Evolutionary conservation across 1,140 invertebrate genomes (phyloP), one percentile per base, ranked within the genome.

Genomic region (Aphelenchoides fujianensis): DNA sequence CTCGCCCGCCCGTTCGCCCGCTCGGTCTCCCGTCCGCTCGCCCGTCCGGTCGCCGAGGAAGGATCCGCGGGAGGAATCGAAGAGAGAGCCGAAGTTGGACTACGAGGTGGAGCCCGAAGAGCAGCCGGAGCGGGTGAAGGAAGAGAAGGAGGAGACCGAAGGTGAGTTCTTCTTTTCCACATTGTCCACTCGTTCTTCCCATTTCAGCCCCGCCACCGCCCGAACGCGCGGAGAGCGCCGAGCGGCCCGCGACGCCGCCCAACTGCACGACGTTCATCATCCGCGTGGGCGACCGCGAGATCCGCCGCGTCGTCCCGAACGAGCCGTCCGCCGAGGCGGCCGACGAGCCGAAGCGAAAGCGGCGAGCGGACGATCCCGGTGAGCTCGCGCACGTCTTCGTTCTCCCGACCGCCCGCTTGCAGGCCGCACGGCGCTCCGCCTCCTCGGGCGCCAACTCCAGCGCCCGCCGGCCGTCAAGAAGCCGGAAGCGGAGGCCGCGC

Each of bases 331-430:
- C 32, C 63, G 53, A 16, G 31, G 32, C n/a, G 12, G 1, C 9
- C 12, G 31, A 34, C 31, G 12, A 36, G 53, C 37, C 3, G 36
- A 34, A 36, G 32, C 63, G 63, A 35, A 66, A 66, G 53, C 16
- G 63, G 23, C 31, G 32, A 30, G 63, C 63, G 19, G 63, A 66
- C 53, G 63, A 66, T 66, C 63, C 63, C 12, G 31, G 63, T 66
- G 2, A 61, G 16, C 36, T 48, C 23, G 41, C 41, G 12, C 12
- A 12, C 23, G 16, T 2, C 31, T 1, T 2, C 2, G n/a, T 61
- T 30, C 31, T n/a, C 31, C 0, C n/a, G 1, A 2, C 16, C n/a
- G 19, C 36, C 41, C 7, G 28, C 16, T 61, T 61, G 28, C 36
- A 61, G 59, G n/a, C 16, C n/a, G 59, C n/a, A 61, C 59, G 28